Evolutionary conservation across 2,797 vertebrate species (phyloP).

Genomic region (Odontamblyopus lacepedii): DNA sequence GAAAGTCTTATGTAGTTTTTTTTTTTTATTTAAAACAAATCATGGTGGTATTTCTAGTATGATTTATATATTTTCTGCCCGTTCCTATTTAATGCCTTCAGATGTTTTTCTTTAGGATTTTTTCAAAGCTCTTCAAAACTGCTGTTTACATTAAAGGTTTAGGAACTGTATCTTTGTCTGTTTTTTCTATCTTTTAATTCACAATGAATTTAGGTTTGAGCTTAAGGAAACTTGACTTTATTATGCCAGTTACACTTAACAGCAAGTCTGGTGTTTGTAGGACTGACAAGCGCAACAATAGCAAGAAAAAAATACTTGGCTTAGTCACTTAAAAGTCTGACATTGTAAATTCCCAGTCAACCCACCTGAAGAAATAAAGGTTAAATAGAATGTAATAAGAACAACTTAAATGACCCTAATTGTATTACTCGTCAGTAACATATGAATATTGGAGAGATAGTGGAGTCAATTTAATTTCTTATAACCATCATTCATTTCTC

Average conservation of each 20-base stretch:
- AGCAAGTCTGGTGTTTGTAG: neutral
- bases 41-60: slow-evolving; percentile 72
- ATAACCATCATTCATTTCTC: too few species aligned
- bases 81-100: slow-evolving; percentile 72
- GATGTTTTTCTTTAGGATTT: slow-evolving; percentile 66
- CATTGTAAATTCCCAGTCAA: neutral
- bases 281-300: neutral
- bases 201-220: neutral
- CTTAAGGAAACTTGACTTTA: neutral
- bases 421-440: neutral
- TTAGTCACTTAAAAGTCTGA: neutral
- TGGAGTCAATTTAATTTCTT: too few species aligned
- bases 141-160: slow-evolving; percentile 87
- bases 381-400: neutral
- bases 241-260: neutral
- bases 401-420: neutral
- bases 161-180: slow-evolving; percentile 49
- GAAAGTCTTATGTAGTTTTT: slow-evolving; percentile 82
- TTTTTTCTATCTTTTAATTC: slow-evolving; percentile 25
- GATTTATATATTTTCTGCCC: slow-evolving; percentile 70
- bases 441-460: too few species aligned
- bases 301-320: neutral
- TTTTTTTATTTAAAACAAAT: slow-evolving; percentile 83
- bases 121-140: slow-evolving; percentile 78
- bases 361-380: neutral